A percentile compares a stretch with the other conserved stretches of the same genome.
Conservation (phyloP, 2,113 vertebrate genomes). For the Sclerurus mexicanus region DNA sequence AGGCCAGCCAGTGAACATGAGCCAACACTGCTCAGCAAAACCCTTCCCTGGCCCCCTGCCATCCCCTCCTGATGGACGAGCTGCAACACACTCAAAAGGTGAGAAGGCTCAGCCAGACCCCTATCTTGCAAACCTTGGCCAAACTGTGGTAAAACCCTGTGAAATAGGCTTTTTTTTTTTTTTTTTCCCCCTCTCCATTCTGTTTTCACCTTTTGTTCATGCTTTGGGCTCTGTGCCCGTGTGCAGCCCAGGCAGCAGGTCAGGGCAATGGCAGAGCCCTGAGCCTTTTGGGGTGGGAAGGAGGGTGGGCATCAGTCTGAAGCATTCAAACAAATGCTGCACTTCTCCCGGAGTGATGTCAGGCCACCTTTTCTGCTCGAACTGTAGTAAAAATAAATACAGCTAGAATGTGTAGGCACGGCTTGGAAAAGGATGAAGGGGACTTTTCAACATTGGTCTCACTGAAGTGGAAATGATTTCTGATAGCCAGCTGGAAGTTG, state of each 20-base stretch:
- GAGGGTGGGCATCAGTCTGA: rapidly evolving
- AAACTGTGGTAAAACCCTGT: neutral
- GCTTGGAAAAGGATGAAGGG: slow-evolving; percentile 59
- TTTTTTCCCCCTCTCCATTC: neutral
- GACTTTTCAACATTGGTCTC: slow-evolving; percentile 32
- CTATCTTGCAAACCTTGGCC: neutral
- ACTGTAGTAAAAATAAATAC: slow-evolving; percentile 57
- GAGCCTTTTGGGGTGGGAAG: neutral
- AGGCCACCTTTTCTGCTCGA: slow-evolving; percentile 35
- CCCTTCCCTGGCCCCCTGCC: neutral
- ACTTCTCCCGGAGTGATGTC: neutral
- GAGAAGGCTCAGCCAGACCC: slow-evolving; percentile 9
- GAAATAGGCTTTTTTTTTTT: neutral
- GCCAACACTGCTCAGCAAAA: slow-evolving; percentile 11
- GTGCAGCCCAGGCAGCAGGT: rapidly evolving
- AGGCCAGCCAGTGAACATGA: rapidly evolving
- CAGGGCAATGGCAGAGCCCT: neutral
- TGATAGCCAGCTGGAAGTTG: slow-evolving; percentile 65
- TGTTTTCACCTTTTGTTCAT: neutral
- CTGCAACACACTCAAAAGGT: slow-evolving; percentile 8
- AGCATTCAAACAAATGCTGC: neutral
- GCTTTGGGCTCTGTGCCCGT: neutral
- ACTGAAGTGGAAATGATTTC: slow-evolving; percentile 59
- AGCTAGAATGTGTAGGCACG: neutral
- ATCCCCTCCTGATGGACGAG: slow-evolving; percentile 20